Evolutionary conservation across 2,888 invertebrate genomes (phyloP).

Genomic region (Hemaris fuciformis): DNA sequence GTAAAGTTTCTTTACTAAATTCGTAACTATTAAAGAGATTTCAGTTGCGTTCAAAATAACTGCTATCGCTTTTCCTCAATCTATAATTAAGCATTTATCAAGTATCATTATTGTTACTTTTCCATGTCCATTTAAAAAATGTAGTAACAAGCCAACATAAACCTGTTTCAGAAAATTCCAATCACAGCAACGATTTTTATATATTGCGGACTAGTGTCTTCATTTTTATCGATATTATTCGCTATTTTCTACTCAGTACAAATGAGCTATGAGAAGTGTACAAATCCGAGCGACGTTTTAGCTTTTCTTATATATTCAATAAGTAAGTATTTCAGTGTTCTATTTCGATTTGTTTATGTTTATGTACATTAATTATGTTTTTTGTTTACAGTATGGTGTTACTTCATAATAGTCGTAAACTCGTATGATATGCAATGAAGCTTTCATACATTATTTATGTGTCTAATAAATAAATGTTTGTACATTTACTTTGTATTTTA

Average conservation of each 20-base stretch:
- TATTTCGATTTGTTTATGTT: slow-evolving; percentile 10
- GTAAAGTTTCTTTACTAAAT: no score
- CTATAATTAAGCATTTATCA: no score
- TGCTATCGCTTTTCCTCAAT: no score
- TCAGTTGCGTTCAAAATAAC: no score
- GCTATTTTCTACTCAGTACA: slow-evolving; percentile 28
- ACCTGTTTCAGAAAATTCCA: slow-evolving; percentile 27
- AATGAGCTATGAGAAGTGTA: slow-evolving; percentile 29
- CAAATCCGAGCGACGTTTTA: slow-evolving; percentile 35
- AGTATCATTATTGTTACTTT: no score
- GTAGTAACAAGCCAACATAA: background rate
- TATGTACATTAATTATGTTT: slow-evolving; percentile 11
- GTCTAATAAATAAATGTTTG: slow-evolving; percentile 5
- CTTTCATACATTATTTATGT: background rate
- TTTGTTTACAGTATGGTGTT: slow-evolving; percentile 40
- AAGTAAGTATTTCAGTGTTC: slow-evolving; percentile 25
- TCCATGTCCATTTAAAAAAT: no score
- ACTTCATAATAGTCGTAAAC: slow-evolving; percentile 41
- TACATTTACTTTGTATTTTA: background rate
- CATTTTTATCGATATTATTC: slow-evolving; percentile 28
- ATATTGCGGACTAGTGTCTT: slow-evolving; percentile 23
- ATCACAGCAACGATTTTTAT: slow-evolving; percentile 30
- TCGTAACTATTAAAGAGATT: no score
- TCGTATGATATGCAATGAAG: slow-evolving; percentile 32
- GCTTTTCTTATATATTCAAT: slow-evolving; percentile 29